Evolutionary conservation across 2,888 invertebrate genomes (phyloP), one percentile per base, ranked within the genome.

Genomic region (Thyatira batis): DNA sequence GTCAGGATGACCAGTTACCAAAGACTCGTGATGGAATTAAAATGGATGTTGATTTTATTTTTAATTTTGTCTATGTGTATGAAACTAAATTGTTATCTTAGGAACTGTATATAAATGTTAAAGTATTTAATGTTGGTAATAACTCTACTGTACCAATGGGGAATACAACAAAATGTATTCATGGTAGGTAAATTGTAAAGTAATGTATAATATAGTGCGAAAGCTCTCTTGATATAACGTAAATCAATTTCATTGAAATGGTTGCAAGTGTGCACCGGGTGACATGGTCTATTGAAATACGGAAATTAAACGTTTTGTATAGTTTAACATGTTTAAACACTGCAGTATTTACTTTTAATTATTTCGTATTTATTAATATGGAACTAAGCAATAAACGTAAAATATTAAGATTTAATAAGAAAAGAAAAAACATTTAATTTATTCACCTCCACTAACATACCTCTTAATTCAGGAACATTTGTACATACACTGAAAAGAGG

Each of bases 221-320:
- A 44, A 43, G 13, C 48, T 25, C 53, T 50, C 50, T 60, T 64
- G 61, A 59, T 68, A 63, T 55, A 65, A 52, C 57, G 59, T 72
- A 73, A 75, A 78, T 75, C 71, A 72, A 69, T 67, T 65, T 60
- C 46, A 65, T 68, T 63, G 60, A 71, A 54, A 52, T 53, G 51
- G 53, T 46, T 60, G 58, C 52, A 58, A 65, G 50, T 53, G 44
- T 60, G 57, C 52, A 57, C 63, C 63, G 64, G 63, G 54, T 67
- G 67, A 63, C 70, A 73, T 66, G 55, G 65, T 65, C 67, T 58
- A 62, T 63, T 65, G 68, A 58, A 70, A 60, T 57, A 67, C 84
- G 85, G 85, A 85, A 83, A 85, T 85, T 83, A 79, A 82, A 82
- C 73, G 81, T 78, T 82, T 76, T 75, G 80, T 75, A 70, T 75